Evolutionary conservation across 2,888 invertebrate genomes (phyloP).

Genomic region (Phortica magna): DNA sequence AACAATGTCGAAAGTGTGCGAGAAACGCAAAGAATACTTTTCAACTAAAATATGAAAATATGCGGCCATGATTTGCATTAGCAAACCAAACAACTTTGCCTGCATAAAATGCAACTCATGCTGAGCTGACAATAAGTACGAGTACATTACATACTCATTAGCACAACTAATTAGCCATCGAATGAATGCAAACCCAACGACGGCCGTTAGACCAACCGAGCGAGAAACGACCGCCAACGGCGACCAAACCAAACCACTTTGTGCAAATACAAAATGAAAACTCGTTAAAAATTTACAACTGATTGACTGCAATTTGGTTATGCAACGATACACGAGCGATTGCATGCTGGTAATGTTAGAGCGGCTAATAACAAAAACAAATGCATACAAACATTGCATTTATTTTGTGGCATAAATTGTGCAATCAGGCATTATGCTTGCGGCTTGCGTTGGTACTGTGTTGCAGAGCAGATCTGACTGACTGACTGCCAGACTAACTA

Average conservation of each 20-base stretch:
- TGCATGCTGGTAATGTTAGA: slow-evolving; percentile 1
- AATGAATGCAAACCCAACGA: background rate
- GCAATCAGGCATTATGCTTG: slow-evolving; percentile 9
- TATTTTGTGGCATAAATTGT: slow-evolving; percentile 32
- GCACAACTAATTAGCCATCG: background rate
- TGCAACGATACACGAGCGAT: slow-evolving; percentile 31
- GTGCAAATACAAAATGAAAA: slow-evolving; percentile 62
- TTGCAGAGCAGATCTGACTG: background rate
- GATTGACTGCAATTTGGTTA: slow-evolving; percentile 59
- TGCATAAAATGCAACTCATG: background rate
- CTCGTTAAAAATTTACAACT: slow-evolving; percentile 70
- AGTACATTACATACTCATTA: background rate
- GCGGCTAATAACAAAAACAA: background rate
- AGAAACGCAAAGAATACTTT: background rate
- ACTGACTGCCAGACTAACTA: background rate
- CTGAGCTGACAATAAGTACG: no score
- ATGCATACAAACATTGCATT: slow-evolving; percentile 13
- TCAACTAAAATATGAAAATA: background rate
- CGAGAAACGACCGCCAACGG: background rate
- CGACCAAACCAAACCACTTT: slow-evolving; percentile 11
- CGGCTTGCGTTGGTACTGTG: background rate
- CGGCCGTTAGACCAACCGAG: background rate
- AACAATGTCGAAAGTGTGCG: background rate
- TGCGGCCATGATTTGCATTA: no score
- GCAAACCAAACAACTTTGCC: background rate